Evolutionary conservation across 2,113 vertebrate species (phyloP).

Genomic region (Petrocephalus zakoni): DNA sequence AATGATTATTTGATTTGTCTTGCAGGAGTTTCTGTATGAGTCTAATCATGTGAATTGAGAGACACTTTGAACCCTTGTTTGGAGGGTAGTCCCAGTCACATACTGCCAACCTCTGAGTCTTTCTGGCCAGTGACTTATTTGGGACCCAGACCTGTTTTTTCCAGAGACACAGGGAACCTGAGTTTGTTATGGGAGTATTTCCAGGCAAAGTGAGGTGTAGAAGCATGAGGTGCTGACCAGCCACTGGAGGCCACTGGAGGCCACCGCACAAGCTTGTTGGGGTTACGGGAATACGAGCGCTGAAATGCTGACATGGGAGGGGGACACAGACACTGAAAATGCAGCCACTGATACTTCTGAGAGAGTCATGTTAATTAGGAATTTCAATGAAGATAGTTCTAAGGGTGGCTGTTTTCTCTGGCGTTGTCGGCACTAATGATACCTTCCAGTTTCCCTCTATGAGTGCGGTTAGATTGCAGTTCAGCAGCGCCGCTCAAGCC

Average conservation of each 20-base stretch:
- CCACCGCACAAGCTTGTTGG: background rate
- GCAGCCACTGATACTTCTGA: background rate
- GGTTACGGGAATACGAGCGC: background rate
- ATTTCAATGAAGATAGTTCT: conserved; percentile 15
- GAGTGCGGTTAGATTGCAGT: background rate
- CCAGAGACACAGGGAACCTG: background rate
- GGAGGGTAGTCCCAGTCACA: background rate
- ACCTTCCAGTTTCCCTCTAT: background rate
- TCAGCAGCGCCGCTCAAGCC: background rate
- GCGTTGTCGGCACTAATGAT: conserved; percentile 6
- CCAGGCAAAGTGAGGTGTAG: background rate
- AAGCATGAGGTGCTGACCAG: background rate
- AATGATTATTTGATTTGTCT: background rate
- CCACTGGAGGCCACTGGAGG: background rate
- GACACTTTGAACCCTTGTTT: background rate
- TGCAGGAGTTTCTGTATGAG: background rate
- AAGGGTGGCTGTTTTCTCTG: conserved; percentile 13
- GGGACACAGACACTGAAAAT: background rate
- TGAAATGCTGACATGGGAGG: background rate
- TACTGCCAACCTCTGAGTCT: background rate
- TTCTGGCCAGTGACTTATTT: background rate
- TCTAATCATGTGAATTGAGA: background rate
- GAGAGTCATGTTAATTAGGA: conserved; percentile 1
- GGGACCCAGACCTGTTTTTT: background rate
- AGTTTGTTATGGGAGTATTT: background rate